Evolutionary conservation across 30 jellyfish, hydroid and myxozoan species (phyloP).

Genomic region (Pelagia noctiluca): DNA sequence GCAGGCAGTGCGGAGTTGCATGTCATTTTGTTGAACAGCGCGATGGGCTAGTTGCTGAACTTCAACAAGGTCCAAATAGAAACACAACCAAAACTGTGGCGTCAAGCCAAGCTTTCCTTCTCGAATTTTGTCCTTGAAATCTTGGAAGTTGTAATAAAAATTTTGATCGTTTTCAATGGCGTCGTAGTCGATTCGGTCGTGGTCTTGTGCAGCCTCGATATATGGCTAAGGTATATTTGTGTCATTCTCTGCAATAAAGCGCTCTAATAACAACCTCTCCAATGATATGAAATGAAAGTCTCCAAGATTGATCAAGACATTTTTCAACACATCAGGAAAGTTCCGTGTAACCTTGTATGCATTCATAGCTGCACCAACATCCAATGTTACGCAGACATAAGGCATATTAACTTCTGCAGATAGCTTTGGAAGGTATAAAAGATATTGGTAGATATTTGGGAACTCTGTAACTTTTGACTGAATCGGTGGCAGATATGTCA

Average conservation of each 20-base stretch:
- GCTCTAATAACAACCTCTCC: constrained; percentile 19
- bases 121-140: constrained; percentile 6
- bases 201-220: constrained; percentile 13
- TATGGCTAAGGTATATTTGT: not conserved
- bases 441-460: constrained; percentile 12
- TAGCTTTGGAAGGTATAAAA: constrained; percentile 12
- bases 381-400: constrained; percentile 17
- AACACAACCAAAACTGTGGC: constrained; percentile 17
- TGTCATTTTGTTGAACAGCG: constrained; percentile 38
- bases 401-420: constrained; percentile 30
- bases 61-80: not conserved
- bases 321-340: too few relatives aligned
- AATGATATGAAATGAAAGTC: not conserved
- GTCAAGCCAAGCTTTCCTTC: constrained; percentile 24
- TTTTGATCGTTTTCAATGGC: constrained; percentile 8
- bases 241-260: constrained; percentile 5
- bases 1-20: not conserved
- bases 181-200: not conserved
- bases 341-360: constrained; percentile 3
- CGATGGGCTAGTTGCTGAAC: constrained; percentile 22
- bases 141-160: not conserved
- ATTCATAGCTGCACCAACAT: too few relatives aligned
- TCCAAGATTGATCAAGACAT: not conserved
- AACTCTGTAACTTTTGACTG: constrained; percentile 6
- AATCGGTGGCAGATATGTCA: constrained; percentile 50